Base-by-base conservation (phyloP, 2,888 invertebrate genomes). In the Nemapogon koenigi region DNA sequence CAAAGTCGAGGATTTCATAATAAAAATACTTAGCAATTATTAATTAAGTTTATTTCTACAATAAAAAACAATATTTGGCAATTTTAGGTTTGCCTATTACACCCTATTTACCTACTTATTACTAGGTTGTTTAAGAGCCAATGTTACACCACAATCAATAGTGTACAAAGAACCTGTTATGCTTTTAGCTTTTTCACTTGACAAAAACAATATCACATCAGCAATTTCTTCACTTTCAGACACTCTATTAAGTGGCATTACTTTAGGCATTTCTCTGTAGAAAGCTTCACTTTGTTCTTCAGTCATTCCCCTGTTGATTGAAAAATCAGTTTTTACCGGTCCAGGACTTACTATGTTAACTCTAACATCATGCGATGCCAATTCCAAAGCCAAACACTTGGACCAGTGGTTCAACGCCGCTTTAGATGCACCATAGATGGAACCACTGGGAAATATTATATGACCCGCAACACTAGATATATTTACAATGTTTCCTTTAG, bases 321-420 rank as follows among this genome's bases (percentile, higher is more conserved):
- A n/a, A 16, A 62, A 46, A 27, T 53, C 53, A 1, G 60, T 59
- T 3, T 43, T 87, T 1, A 85, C 81, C 1, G 89, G 88, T 8
- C 90, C 90, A 15, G 90, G 91, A 53, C 85, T 86, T 1, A 90
- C 84, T 30, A 81, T 69, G 56, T 89, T 89, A 0, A 88, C 88
- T 40, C 89, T 64, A 1, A 89, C 83, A n/a, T 58, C 72, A 48
- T 75, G 69, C 1, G 59, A 45, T 39, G 82, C 83, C 14, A 85
- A 57, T 48, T 85, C 89, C 27, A 88, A 57, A 2, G 90, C 90
- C 8, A 82, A 64, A 50, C 86, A 85, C 44, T 82, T 67, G 1
- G 90, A 89, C 44, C 91, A 82, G 50, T 90, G 89, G 59, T 90
- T 89, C n/a, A 90, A 50, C 3, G 86, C 88, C 22, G 88, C 76